A percentile compares a stretch with the other conserved stretches of the same genome.
phyloP scores from a whole-genome alignment of 2,888 invertebrate genomes.

The Orthonychiurus folsomi region DNA sequence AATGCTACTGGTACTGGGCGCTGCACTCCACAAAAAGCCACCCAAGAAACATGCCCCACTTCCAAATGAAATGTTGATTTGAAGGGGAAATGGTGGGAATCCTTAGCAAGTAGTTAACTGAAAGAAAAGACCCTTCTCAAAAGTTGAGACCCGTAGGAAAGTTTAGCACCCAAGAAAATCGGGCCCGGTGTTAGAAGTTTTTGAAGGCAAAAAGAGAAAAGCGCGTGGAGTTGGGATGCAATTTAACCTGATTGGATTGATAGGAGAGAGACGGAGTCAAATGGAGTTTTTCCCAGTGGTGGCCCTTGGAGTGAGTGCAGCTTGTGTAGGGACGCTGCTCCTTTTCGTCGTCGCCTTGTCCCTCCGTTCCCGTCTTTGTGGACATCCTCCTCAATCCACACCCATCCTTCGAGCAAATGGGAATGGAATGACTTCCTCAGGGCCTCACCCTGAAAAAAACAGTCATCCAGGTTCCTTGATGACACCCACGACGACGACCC shows the following conservation, averaged over 20 bases:
- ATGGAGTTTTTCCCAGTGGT: conserved; percentile 40
- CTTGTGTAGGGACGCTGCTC: conserved; percentile 38
- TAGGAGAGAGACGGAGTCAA: conserved; percentile 22
- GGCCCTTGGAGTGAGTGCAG: conserved; percentile 38
- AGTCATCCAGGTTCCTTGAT: conserved; percentile 3
- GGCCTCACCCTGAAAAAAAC: conserved; percentile 10
- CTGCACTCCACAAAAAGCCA: too few species aligned
- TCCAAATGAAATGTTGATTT: background rate
- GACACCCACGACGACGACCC: conserved; percentile 20
- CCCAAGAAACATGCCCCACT: too few species aligned
- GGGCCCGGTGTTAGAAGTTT: too few species aligned
- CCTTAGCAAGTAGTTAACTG: background rate
- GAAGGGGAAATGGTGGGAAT: background rate
- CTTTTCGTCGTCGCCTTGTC: conserved; percentile 37
- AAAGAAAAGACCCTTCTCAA: background rate
- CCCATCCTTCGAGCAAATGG: conserved; percentile 9
- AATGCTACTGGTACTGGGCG: too few species aligned
- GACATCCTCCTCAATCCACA: background rate
- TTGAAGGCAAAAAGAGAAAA: too few species aligned
- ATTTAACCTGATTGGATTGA: background rate
- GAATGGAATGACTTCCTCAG: background rate
- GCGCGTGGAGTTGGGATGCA: too few species aligned
- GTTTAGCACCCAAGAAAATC: too few species aligned
- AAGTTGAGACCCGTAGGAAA: background rate
- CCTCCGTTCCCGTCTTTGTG: conserved; percentile 37